phyloP scores from a whole-genome alignment of 2,797 vertebrate genomes.

The Coendou prehensilis region DNA sequence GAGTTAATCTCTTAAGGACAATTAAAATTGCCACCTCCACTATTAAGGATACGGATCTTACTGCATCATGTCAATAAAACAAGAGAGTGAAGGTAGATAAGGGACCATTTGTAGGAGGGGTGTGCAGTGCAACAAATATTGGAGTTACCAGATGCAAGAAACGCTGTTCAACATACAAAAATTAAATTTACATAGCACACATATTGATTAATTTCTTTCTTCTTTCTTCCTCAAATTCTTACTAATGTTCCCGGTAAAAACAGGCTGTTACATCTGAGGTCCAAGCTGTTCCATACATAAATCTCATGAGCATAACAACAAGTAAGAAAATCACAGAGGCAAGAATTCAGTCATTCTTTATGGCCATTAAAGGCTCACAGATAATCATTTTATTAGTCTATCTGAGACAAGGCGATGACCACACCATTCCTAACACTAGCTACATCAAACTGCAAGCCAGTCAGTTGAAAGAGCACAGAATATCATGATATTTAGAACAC shows the following conservation, averaged over 20 bases:
- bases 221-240: constrained; percentile 8
- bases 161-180: not conserved
- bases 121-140: not conserved
- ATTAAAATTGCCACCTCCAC: not conserved
- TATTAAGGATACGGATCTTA: not conserved
- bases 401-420: not conserved
- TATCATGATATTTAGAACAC: not conserved
- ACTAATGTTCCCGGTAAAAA: constrained; percentile 9
- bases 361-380: not conserved
- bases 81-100: not conserved
- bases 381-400: constrained; percentile 6
- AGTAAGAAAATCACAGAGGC: not conserved
- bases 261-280: constrained; percentile 27
- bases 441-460: not conserved
- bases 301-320: not conserved
- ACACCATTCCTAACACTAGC: not conserved
- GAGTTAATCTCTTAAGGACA: not conserved
- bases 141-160: not conserved
- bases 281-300: not conserved
- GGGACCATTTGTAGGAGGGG: not conserved
- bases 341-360: not conserved
- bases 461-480: not conserved
- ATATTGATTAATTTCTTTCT: not conserved
- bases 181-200: not conserved
- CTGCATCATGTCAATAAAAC: not conserved